Percentiles rank a stretch among this genome's conserved stretches.
These are phyloP conservation scores for Darevskia mixta DNA, from an alignment of 2,797 vertebrate genomes.

Conservation along the genomic window DNA sequence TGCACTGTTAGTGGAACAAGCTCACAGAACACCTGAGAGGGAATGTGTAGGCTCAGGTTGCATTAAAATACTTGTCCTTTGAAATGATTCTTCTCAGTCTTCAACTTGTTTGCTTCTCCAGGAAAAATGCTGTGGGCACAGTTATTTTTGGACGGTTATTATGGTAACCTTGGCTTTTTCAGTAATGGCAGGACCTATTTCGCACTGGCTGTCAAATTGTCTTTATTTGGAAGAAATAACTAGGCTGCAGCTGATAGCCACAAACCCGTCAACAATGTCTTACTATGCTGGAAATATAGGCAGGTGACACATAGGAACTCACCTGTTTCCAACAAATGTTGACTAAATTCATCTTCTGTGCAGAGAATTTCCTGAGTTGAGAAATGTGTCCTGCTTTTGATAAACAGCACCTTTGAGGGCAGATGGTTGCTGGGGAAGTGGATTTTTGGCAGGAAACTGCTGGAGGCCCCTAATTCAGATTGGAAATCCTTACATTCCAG, in stretches of 20 bases:
- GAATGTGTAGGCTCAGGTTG: neutral
- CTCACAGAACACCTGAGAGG: too few relatives aligned
- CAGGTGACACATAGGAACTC: neutral
- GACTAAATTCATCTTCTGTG: neutral
- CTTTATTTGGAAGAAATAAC: neutral
- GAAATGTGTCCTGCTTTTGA: too few relatives aligned
- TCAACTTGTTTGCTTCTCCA: neutral
- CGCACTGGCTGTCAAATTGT: neutral
- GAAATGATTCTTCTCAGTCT: neutral
- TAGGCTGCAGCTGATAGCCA: neutral
- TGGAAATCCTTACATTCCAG: neutral
- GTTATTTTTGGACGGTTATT: neutral
- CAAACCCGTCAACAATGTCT: neutral
- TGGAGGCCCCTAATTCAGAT: neutral
- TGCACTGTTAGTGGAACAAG: too few relatives aligned
- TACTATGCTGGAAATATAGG: neutral
- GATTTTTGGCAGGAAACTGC: neutral
- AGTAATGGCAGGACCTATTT: neutral
- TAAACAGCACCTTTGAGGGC: neutral
- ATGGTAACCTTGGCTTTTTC: neutral
- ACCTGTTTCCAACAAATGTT: neutral
- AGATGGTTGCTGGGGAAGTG: neutral
- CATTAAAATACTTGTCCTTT: neutral
- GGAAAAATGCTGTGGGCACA: neutral
- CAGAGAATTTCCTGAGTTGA: neutral